Evolutionary conservation across 2,113 vertebrate genomes (phyloP).

Genomic region (Eira barbara): DNA sequence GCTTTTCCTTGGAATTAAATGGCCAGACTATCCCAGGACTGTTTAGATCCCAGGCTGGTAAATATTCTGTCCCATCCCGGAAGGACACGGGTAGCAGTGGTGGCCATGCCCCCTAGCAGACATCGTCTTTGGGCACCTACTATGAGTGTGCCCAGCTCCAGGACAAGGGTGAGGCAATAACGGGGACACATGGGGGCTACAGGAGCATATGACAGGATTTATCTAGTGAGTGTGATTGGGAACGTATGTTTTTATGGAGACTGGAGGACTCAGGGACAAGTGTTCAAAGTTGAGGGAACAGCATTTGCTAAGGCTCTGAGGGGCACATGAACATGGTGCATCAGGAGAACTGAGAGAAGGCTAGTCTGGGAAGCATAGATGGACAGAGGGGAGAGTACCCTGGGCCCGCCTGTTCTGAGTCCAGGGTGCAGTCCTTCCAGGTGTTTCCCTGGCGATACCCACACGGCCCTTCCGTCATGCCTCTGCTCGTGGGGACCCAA

Average conservation of each 20-base stretch:
- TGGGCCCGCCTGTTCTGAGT: background rate
- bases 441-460: background rate
- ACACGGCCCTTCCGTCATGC: background rate
- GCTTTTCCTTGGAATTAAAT: background rate
- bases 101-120: background rate
- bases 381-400: background rate
- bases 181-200: fast-evolving
- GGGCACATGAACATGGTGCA: background rate
- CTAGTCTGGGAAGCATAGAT: background rate
- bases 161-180: background rate
- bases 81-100: background rate
- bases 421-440: fast-evolving
- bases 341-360: background rate
- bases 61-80: background rate
- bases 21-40: background rate
- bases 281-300: background rate
- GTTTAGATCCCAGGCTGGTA: background rate
- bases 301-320: background rate
- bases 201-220: background rate
- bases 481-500: background rate
- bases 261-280: background rate
- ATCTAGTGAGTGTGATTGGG: background rate
- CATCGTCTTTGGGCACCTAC: background rate
- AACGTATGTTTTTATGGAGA: background rate
- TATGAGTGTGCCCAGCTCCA: too few species aligned